Evolutionary conservation across 2,113 vertebrate species (phyloP), one percentile per base, ranked within the genome.

Genomic region (Prionailurus bengalensis): DNA sequence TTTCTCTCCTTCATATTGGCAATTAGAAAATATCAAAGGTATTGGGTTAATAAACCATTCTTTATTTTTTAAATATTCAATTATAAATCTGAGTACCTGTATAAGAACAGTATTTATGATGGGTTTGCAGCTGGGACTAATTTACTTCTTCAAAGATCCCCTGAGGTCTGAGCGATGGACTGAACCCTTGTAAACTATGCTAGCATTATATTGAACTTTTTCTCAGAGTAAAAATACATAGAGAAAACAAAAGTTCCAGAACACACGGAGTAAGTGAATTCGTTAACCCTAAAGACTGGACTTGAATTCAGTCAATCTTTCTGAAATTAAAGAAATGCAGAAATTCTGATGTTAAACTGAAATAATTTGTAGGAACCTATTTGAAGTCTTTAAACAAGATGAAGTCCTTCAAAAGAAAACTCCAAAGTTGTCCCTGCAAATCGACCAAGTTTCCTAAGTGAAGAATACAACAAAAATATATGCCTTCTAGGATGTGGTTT

Each of bases 11-110:
- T 66, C 19, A 16, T 10, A 65, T 36, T 63, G 55, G 1, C 9
- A 95, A 66, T 66, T 78, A 89, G 23, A 95, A 94, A 73, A 21
- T 33, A 76, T 36, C 7, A 55, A 91, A 85, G 1, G 11, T 55
- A 61, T 53, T 29, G 3, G 23, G 25, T 74, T 90, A 88, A 16
- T 68, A 88, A 63, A 88, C 39, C 10, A 42, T 16, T 74, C 9
- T 65, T 84, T 85, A 23, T 85, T 93, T 92, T 68, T 92, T 58
- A 96, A 83, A 58, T 91, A 91, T 94, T 81, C 65, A 82, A 76
- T 81, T 93, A 39, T 65, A 90, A 84, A 83, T 14, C 16, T 45
- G 33, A 96, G 11, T 23, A 65, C 29, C 31, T 23, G 1, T 21
- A 11, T 68, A 65, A 25, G 11, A 90, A 61, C 0, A 39, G 21